These are phyloP conservation scores for Jaculus jaculus DNA, from an alignment of 2,113 vertebrate genomes.

Conservation along the genomic window DNA sequence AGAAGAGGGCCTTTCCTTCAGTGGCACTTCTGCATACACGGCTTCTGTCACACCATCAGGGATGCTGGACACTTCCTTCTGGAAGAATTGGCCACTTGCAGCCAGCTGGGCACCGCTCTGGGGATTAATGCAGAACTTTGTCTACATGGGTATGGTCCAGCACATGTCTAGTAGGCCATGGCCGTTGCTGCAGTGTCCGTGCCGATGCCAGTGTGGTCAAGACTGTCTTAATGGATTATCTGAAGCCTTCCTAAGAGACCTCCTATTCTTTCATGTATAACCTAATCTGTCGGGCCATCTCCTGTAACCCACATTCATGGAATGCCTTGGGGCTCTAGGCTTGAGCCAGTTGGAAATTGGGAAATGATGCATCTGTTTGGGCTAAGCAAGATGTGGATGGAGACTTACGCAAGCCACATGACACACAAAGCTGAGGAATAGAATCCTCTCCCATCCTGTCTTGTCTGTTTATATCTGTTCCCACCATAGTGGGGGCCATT, in stretches of 20 bases:
- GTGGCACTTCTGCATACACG: background rate
- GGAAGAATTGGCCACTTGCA: rapidly evolving
- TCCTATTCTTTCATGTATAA: background rate
- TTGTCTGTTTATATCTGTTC: no score
- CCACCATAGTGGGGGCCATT: rapidly evolving
- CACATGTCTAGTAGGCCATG: no score
- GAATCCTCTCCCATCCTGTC: background rate
- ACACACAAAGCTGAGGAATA: background rate
- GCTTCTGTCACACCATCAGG: background rate
- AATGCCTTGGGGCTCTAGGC: no score
- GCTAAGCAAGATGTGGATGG: no score
- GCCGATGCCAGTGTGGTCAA: background rate
- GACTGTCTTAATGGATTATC: background rate
- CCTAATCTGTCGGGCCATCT: background rate
- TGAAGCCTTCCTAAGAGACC: background rate
- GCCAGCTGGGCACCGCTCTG: background rate
- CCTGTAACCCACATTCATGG: background rate
- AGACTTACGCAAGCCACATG: rapidly evolving
- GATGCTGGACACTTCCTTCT: no score
- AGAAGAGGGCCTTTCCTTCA: background rate
- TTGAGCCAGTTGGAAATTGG: background rate
- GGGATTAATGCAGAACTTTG: background rate
- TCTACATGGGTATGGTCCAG: background rate
- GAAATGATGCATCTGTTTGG: background rate
- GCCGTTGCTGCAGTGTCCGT: background rate